Percentiles rank a stretch among this genome's conserved stretches.
Evolutionary conservation across 2,113 vertebrate genomes (phyloP).

Genomic region (Cyanoliseus patagonus): DNA sequence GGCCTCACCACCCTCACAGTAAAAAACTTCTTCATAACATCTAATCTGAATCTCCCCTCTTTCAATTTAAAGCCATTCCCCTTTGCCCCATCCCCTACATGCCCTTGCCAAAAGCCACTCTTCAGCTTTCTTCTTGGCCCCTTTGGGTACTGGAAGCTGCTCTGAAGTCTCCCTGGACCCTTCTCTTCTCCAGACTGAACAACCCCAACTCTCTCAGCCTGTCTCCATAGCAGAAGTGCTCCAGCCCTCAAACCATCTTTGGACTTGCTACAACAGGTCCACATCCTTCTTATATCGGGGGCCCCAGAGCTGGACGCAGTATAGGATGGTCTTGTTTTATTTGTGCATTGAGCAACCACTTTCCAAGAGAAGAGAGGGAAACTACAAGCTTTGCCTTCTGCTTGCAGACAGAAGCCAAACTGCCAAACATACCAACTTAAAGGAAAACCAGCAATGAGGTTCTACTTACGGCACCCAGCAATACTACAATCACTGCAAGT

Average conservation of each 20-base stretch:
- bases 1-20: background rate
- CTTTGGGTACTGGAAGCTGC: background rate
- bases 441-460: background rate
- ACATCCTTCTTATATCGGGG: background rate
- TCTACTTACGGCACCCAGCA: background rate
- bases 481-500: background rate
- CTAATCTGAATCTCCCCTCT: background rate
- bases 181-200: background rate
- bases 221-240: background rate
- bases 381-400: background rate
- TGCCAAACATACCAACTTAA: background rate
- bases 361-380: background rate
- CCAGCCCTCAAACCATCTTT: background rate
- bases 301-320: background rate
- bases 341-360: background rate
- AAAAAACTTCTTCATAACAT: background rate
- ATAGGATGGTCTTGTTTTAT: background rate
- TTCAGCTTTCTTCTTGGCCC: background rate
- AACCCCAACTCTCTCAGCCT: background rate
- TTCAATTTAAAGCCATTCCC: background rate
- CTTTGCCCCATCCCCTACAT: background rate
- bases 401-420: background rate
- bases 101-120: background rate
- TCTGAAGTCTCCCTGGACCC: background rate
- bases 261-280: background rate